phyloP scores from a whole-genome alignment of 1,140 invertebrate genomes.

The Temnothorax nylanderi region DNA sequence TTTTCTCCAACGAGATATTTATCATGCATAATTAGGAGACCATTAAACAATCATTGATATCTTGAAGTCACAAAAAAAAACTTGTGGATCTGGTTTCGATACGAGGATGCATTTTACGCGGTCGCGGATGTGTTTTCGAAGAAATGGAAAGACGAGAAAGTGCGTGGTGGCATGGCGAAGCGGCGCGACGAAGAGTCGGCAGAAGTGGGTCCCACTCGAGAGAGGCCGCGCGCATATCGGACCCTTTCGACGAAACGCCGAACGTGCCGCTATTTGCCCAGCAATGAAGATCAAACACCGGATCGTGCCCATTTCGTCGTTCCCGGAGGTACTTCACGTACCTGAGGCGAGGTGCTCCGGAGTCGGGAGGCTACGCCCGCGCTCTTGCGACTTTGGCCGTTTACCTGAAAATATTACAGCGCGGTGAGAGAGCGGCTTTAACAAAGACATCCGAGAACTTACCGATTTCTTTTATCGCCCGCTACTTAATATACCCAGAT shows the following conservation, averaged over 20 bases:
- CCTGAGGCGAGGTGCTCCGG: slow-evolving; percentile 37
- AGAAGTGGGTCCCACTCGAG: slow-evolving; percentile 38
- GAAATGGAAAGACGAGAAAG: slow-evolving; percentile 47
- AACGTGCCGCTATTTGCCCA: slow-evolving; percentile 82
- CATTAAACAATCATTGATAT: neutral
- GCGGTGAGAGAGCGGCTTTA: slow-evolving; percentile 47
- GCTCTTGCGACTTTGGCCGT: slow-evolving; percentile 41
- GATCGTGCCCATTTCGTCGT: slow-evolving; percentile 75
- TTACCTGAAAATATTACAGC: slow-evolving; percentile 62
- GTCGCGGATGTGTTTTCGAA: slow-evolving; percentile 19
- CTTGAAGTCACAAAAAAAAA: neutral
- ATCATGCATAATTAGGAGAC: neutral
- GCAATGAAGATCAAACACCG: slow-evolving; percentile 78
- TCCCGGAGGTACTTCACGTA: slow-evolving; percentile 47
- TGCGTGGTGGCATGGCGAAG: neutral
- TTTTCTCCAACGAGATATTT: neutral
- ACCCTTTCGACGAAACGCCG: slow-evolving; percentile 76
- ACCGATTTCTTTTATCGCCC: slow-evolving; percentile 6
- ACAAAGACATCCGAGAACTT: slow-evolving; percentile 47
- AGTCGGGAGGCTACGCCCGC: neutral
- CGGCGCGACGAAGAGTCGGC: slow-evolving; percentile 11
- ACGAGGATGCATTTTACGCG: slow-evolving; percentile 22
- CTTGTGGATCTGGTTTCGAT: neutral
- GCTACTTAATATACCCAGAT: slow-evolving; percentile 24
- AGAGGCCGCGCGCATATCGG: slow-evolving; percentile 63